Base-by-base conservation (phyloP, 1,140 invertebrate species). In the Apis dorsata region DNA sequence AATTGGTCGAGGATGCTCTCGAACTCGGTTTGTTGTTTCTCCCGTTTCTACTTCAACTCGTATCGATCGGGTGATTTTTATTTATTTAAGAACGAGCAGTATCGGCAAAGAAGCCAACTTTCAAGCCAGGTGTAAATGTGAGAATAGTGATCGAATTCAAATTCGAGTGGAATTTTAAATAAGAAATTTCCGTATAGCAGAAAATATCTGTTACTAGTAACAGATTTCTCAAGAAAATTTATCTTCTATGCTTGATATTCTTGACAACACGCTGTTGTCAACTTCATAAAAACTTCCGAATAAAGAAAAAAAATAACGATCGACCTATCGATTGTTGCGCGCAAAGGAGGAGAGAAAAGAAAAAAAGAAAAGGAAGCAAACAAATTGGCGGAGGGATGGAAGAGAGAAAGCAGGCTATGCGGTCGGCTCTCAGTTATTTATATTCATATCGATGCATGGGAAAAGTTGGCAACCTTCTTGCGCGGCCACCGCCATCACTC, bases 401-500 rank as follows among this genome's bases (percentile, higher is more conserved):
- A 44, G 34, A 44, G 34, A 68, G 68, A 60, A 66, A 76, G 44
- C 66, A 57, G 17, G 24, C 10, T 55, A 69, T 59, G 71, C 72
- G 86, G 71, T 68, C 74, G 66, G 75, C 60, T 63, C 62, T 24
- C 71, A 44, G 87, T 90, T 90, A 90, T 90, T 91, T 90, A 90
- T 91, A 90, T 90, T 91, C 86, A 89, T 89, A 90, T 91, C 90
- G 88, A 91, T 90, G 88, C 88, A 90, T 90, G 89, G 76, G 84
- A 86, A 91, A 90, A 89, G 87, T 91, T 91, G 82, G 81, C 85
- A 85, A 89, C 63, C 85, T 86, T 85, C 84, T 88, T 86, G 81
- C 78, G 76, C 24, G 24, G 21, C 73, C 49, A 12, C n/a, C 73
- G 8, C 24, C 57, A 19, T 69, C 71, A 53, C 70, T 24, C 76